phyloP scores from a whole-genome alignment of 2,113 vertebrate species.

The Trichechus manatus region DNA sequence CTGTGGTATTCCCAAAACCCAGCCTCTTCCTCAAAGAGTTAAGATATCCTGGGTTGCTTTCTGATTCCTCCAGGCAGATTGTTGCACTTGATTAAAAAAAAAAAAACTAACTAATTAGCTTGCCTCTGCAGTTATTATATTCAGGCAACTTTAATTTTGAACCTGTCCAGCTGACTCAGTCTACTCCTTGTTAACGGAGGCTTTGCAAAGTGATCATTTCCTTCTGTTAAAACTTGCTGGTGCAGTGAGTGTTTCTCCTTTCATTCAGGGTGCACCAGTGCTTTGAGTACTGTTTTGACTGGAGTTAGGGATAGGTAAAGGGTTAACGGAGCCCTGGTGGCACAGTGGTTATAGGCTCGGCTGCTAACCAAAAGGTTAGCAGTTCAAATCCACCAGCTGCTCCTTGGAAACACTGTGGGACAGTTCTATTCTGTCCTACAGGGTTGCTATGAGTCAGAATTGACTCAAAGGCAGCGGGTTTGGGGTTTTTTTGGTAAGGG shows the following conservation, averaged over 20 bases:
- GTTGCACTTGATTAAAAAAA: constrained; percentile 70
- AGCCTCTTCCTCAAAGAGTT: constrained; percentile 39
- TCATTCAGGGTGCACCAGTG: neutral
- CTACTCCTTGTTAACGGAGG: constrained; percentile 1
- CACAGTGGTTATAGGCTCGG: no score
- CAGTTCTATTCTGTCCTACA: no score
- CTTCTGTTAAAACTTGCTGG: neutral
- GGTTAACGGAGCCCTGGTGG: no score
- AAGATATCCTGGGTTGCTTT: constrained; percentile 21
- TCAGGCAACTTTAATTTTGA: constrained; percentile 70
- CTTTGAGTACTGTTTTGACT: neutral
- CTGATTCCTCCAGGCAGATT: constrained; percentile 69
- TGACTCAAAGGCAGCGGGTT: no score
- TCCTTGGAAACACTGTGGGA: no score
- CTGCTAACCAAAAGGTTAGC: no score
- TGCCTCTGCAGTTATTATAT: constrained; percentile 49
- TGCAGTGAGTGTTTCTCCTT: rapidly evolving
- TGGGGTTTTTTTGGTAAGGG: neutral
- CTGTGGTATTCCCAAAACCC: neutral
- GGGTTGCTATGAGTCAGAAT: no score
- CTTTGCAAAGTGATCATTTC: neutral
- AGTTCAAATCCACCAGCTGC: no score
- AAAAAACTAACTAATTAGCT: constrained; percentile 61
- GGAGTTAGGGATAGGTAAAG: neutral
- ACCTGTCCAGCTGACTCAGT: constrained; percentile 49